Percentiles rank a stretch among this genome's conserved stretches.
These are phyloP conservation scores for Allygus modestus DNA, from an alignment of 2,888 invertebrate genomes.

Conservation along the genomic window DNA sequence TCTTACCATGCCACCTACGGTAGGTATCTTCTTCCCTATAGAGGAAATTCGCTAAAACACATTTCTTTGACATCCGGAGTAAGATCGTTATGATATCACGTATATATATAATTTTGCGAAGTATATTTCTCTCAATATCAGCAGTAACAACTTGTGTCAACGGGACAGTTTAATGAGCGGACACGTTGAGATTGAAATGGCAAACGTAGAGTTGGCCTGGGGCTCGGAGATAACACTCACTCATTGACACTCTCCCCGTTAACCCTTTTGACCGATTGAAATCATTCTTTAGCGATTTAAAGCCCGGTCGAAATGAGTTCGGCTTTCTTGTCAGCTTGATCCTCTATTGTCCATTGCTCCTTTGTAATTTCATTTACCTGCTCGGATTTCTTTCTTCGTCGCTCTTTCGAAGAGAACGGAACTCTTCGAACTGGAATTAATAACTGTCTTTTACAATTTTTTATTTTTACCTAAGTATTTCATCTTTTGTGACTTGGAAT, in stretches of 20 bases:
- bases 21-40: too few species aligned
- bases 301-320: background rate
- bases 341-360: constrained; percentile 34
- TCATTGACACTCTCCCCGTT: constrained; percentile 31
- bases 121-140: too few species aligned
- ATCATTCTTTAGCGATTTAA: constrained; percentile 23
- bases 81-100: too few species aligned
- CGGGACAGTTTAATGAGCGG: background rate
- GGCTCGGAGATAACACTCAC: constrained; percentile 10
- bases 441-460: too few species aligned
- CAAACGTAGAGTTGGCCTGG: background rate
- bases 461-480: too few species aligned
- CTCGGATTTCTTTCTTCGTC: constrained; percentile 23
- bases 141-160: background rate
- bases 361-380: constrained; percentile 36
- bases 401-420: background rate
- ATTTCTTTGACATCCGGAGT: too few species aligned
- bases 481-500: too few species aligned
- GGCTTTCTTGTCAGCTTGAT: constrained; percentile 4
- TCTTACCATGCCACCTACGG: too few species aligned
- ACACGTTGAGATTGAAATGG: background rate
- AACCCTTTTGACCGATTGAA: constrained; percentile 35
- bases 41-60: too few species aligned
- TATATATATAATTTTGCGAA: too few species aligned
- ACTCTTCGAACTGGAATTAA: background rate